Evolutionary conservation across 1,140 invertebrate genomes (phyloP).

Genomic region (Leptinotarsa lineolata): DNA sequence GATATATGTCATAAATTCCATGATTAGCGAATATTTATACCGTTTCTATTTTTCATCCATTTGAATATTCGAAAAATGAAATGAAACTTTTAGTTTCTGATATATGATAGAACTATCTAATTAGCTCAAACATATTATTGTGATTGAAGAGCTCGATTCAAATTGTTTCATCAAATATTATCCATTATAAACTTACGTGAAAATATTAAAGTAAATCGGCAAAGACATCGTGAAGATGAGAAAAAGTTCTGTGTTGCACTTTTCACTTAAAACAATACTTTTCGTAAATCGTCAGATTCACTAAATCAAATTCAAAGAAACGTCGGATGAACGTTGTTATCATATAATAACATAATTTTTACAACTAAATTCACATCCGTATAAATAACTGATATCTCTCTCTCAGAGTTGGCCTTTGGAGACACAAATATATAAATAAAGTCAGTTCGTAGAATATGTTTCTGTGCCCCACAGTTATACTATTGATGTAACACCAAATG

Average conservation of each 20-base stretch:
- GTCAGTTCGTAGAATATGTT: constrained; percentile 9
- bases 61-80: too few species aligned
- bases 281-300: neutral
- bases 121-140: too few species aligned
- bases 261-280: too few species aligned
- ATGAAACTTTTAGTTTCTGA: too few species aligned
- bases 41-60: too few species aligned
- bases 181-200: constrained; percentile 28
- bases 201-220: constrained; percentile 37
- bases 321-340: neutral
- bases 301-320: neutral
- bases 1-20: too few species aligned
- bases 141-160: too few species aligned
- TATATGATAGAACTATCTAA: too few species aligned
- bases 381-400: constrained; percentile 34
- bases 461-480: constrained; percentile 18
- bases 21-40: too few species aligned
- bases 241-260: too few species aligned
- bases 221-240: neutral
- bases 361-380: constrained; percentile 28
- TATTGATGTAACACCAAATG: constrained; percentile 29
- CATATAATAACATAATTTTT: constrained; percentile 20
- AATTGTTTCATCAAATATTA: neutral
- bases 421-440: constrained; percentile 31
- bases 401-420: constrained; percentile 32